Conservation (phyloP, 2,113 vertebrate genomes). For the Prietella phreatophila region DNA sequence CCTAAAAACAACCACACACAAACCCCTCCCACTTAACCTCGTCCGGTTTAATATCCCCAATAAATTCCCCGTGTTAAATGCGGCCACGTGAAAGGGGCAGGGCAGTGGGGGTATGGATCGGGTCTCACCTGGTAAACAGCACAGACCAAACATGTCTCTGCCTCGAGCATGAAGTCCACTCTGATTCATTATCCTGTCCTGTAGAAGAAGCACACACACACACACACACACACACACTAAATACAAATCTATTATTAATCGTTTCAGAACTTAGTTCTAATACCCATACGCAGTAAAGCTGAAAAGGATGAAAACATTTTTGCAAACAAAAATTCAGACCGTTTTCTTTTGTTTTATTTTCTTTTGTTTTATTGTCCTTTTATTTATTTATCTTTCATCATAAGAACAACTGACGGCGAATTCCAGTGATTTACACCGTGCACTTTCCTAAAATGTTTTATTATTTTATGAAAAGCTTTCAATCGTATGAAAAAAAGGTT, state of each 20-base stretch:
- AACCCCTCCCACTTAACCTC: neutral
- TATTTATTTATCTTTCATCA: too few relatives aligned
- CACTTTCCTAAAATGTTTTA: too few relatives aligned
- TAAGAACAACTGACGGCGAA: too few relatives aligned
- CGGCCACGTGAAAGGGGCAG: neutral
- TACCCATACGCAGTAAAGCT: neutral
- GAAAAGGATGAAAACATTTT: too few relatives aligned
- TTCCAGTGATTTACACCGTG: neutral
- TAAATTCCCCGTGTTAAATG: neutral
- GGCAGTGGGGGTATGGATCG: neutral
- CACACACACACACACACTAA: neutral
- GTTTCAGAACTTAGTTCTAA: neutral
- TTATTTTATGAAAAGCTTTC: neutral
- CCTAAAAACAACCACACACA: neutral
- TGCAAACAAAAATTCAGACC: too few relatives aligned
- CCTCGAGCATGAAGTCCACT: conserved; percentile 60
- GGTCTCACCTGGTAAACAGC: conserved; percentile 72
- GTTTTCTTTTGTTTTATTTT: too few relatives aligned
- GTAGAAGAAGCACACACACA: conserved; percentile 15
- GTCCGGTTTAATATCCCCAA: neutral
- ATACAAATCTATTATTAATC: neutral
- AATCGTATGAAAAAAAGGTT: neutral
- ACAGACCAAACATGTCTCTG: conserved; percentile 71
- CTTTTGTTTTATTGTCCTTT: too few relatives aligned
- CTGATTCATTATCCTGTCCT: conserved; percentile 76